Evolutionary conservation across 2,797 vertebrate genomes (phyloP), one percentile per base, ranked within the genome.

Genomic region (Phylloscopus collybita): DNA sequence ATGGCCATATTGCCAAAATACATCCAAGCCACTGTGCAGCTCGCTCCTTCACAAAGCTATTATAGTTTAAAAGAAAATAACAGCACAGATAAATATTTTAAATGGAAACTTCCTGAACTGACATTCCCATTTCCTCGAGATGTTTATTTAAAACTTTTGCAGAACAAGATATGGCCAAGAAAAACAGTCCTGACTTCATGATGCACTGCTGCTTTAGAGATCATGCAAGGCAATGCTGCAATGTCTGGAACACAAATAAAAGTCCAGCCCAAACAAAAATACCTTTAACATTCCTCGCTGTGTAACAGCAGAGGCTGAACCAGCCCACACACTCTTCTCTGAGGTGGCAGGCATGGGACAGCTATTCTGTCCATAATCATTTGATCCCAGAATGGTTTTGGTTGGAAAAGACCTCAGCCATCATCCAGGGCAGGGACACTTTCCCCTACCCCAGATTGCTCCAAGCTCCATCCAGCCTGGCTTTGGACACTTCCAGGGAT

Each of bases 51-150:
- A 38, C 40, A 36, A 53, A 92, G 72, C 69, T 57, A 40, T 53
- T 42, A 25, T 3, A 65, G 25, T 29, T 59, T 82, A 76, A 74
- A 94, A 93, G 75, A 88, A 61, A 87, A 21, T 9, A 89, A 60
- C 81, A 78, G 79, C 10, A 45, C 62, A 53, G 92, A 87, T 91
- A 93, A 94, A 92, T 94, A 94, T 80, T 90, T 85, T 56, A 78
- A 89, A 80, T 47, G 53, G 86, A 92, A 95, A 40, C 89, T 91
- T 94, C 92, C 94, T 88, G 72, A 95, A 64, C 84, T 59, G 81
- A 38, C 72, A 36, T 91, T 87, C 93, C 79, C 81, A 78, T 83
- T 95, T 95, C 81, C 94, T 85, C 2, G 1, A 69, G n/a, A 51
- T 74, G 79, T 88, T 95, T 93, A 53, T 76, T 91, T 85, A 72